Evolutionary conservation across 2,888 invertebrate species (phyloP), one percentile per base, ranked within the genome.

Genomic region (Bugulina stolonifera): DNA sequence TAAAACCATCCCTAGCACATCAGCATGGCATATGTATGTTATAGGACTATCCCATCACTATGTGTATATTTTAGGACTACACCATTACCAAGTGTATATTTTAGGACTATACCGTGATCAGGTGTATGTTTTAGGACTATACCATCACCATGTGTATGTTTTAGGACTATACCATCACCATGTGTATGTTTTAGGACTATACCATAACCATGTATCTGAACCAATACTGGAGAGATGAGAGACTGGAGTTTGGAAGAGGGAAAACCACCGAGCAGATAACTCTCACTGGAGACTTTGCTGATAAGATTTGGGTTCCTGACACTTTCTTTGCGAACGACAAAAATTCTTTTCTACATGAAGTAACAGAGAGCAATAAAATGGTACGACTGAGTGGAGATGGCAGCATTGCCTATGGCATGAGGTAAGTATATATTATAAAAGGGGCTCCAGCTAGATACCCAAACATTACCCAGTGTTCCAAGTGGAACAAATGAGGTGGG

Each of bases 281-380:
- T 0, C 87, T 98, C 72, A 94, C 96, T 32, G 97, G 97, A 22
- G 97, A 97, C 85, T 98, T 98, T 82, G 93, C 95, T 10, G 96
- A 96, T 85, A 94, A 93, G 86, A 98, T 98, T 82, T 98, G 98
- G 98, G 96, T 98, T 29, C 98, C 98, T 18, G 98, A 98, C 85
- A 98, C 98, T 58, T 98, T 98, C 87, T 95, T 98, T 84, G 97
- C 98, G 75, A 98, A 98, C 84, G 98, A 98, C 85, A 98, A 98
- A 86, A 94, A 95, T 88, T 87, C 98, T 82, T 98, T 95, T 86
- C 89, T 98, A 69, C 98, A 98, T 85, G 97, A 98, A 85, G 97
- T 98, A 76, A 98, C 98, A 54, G 98, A 98, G 85, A 90, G 96
- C 80, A 98, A 98, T 86, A 98, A 98, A 86, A 89, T 98, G 87